These are phyloP conservation scores for Hipparchia sbordonii DNA, from an alignment of 2,888 invertebrate genomes.

Conservation along the genomic window DNA sequence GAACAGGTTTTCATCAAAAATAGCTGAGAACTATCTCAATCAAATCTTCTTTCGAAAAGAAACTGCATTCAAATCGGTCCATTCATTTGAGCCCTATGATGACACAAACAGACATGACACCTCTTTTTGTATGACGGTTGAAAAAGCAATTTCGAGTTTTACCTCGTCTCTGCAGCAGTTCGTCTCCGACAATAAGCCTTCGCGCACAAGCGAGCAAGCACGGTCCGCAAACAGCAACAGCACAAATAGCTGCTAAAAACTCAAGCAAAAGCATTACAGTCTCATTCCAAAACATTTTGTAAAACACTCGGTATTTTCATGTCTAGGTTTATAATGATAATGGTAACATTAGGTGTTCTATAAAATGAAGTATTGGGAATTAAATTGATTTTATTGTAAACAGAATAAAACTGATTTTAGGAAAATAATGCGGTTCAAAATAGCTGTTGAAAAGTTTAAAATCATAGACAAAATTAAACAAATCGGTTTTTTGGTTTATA, in stretches of 20 bases:
- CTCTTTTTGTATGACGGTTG: not conserved
- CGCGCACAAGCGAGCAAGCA: conserved; percentile 68
- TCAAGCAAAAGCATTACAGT: conserved; percentile 67
- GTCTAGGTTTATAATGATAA: not conserved
- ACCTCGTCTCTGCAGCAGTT: conserved; percentile 47
- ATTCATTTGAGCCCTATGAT: too few relatives aligned
- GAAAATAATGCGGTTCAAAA: too few relatives aligned
- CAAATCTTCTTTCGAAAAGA: too few relatives aligned
- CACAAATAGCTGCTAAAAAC: conserved; percentile 69
- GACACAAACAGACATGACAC: too few relatives aligned
- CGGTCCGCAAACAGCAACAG: conserved; percentile 73
- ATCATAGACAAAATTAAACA: too few relatives aligned
- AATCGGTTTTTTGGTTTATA: too few relatives aligned
- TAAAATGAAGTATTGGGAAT: not conserved
- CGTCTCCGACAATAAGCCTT: conserved; percentile 66
- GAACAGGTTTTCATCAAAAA: too few relatives aligned
- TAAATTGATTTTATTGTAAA: too few relatives aligned
- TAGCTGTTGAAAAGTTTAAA: too few relatives aligned
- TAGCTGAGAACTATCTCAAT: too few relatives aligned
- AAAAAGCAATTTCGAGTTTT: not conserved
- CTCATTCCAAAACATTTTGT: conserved; percentile 60
- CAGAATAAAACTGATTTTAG: not conserved
- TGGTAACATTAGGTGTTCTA: too few relatives aligned
- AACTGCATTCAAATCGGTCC: too few relatives aligned
- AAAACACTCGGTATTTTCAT: conserved; percentile 1